Evolutionary conservation across 1,140 invertebrate species (phyloP), one percentile per base, ranked within the genome.

Genomic region (Diorhabda sublineata): DNA sequence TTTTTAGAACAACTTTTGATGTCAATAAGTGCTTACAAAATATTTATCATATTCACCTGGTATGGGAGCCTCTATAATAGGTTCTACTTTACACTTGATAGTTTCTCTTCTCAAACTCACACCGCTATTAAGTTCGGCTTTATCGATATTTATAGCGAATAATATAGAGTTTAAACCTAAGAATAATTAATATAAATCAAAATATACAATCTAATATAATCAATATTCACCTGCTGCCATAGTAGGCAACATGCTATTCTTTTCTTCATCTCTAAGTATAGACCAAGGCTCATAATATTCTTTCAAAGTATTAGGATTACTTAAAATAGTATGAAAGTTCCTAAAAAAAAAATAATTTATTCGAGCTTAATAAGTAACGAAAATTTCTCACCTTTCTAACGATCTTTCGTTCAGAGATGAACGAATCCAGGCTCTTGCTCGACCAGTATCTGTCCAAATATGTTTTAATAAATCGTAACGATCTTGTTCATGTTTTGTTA

Each of bases 71-170:
- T 80, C 79, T 64, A 85, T 84, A 52, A 85, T 79, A 3, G 83
- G 83, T 68, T 85, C 84, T 9, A 76, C 76, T 63, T 75, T 79
- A 3, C 67, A 67, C 4, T 74, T 69, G 6, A 73, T 63, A 71
- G 69, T 73, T 58, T 71, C 67, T 52, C 75, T 70, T 67, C 76
- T 71, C 2, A 44, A 68, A 8, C 66, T 72, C 4, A 77, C 69
- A 0, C 77, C 77, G 69, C 70, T 73, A 83, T 96, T 93, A 57
- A 96, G 83, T 79, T 92, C 91, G 66, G 87, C 82, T 82, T 92
- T 93, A 80, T 97, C 94, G 73, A 96, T 92, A 76, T 88, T 92
- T 76, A 97, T 90, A 42, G 95, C 95, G 85, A 97, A 97, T 72
- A 96, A 85, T 78, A 97, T 91, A 56, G 92, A 90, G 70, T 88